Evolutionary conservation across 2,888 invertebrate genomes (phyloP), one percentile per base, ranked within the genome.

Genomic region (Lepidonotus clava): DNA sequence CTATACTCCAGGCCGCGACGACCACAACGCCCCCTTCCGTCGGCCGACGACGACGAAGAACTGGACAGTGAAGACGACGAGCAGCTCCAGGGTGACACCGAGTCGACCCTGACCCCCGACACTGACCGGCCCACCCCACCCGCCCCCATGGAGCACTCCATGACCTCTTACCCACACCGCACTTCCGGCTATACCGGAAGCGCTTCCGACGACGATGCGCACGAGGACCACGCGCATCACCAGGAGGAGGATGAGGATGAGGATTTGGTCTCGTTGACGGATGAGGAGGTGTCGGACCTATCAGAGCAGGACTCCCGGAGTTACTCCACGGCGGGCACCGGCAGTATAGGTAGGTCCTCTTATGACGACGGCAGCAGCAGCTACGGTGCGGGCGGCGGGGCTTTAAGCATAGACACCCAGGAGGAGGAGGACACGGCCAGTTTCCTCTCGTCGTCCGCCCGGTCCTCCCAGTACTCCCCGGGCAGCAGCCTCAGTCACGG

Each of bases 271-370:
- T 61, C 61, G 2, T n/a, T n/a, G n/a, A n/a, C n/a, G n/a, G n/a
- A n/a, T n/a, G n/a, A n/a, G n/a, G 61, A 61, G 61, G 1, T 61
- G 61, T 61, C 61, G 2, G 61, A 61, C 28, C 61, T 61, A 32
- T 61, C 61, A 1, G 80, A 46, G 28, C 28, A 51, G 28, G 80
- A 80, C 5, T 41, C 28, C 24, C 6, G 40, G 46, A 46, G 80
- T 34, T 80, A 41, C 80, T 46, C 80, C 8, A 34, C 51, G 11
- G 51, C 18, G 6, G n/a, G 36, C 6, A 34, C 28, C 8, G 71
- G 36, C 34, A 80, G 80, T 28, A 2, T 80, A 80, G 80, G 80
- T 80, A 80, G 80, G 80, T 80, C 80, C 8, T 41, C 80, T 24
- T 41, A 80, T n/a, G 80, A 80, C n/a, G 80, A 51, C 11, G 51